Base-by-base conservation (phyloP, 2,888 invertebrate species). In the Macrophya alboannulata region DNA sequence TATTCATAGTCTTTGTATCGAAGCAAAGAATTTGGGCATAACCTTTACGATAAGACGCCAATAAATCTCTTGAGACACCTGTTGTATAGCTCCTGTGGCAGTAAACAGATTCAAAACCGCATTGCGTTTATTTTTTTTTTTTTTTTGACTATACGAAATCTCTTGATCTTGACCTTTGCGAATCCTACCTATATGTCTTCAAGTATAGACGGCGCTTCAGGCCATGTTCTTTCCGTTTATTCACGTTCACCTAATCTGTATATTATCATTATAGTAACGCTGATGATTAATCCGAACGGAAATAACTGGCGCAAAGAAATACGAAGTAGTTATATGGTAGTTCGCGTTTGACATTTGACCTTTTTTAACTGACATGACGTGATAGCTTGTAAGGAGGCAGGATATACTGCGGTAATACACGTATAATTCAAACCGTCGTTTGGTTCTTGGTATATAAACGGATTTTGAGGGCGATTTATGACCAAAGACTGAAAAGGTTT, bases 51-150 rank as follows among this genome's bases (percentile, higher is more conserved):
- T 68, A 68, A 37, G 37, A 37, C 17, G 25, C 12, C 37, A 6
- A 68, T 37, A 68, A 68, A 68, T 68, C 17, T 68, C 37, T 68
- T 68, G 68, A 68, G 37, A 37, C 15, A 68, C 68, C 68, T 17
- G 68, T 68, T 68, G 6, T 37, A 37, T 37, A 68, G 37, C 68
- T 5, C 37, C 8, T 17, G 25, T 37, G 15, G 8, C 17, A 12
- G 17, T 68, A 68, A 37, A 15, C 12, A 37, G 68, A 68, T 25
- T 68, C 68, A 37, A 68, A 25, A 37, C 62, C 68, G 17, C 37
- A 37, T 37, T 68, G 17, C 15, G 15, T 17, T 68, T 37, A 10
- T 68, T 25, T 68, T 65, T 21, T 8, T 31, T n/a, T 65, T 31
- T 4, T 15, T 17, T 6, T 6, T 55, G 37, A n/a, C 12, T 68